Conservation (phyloP, 2,888 invertebrate genomes). For the Rhagonycha lutea region DNA sequence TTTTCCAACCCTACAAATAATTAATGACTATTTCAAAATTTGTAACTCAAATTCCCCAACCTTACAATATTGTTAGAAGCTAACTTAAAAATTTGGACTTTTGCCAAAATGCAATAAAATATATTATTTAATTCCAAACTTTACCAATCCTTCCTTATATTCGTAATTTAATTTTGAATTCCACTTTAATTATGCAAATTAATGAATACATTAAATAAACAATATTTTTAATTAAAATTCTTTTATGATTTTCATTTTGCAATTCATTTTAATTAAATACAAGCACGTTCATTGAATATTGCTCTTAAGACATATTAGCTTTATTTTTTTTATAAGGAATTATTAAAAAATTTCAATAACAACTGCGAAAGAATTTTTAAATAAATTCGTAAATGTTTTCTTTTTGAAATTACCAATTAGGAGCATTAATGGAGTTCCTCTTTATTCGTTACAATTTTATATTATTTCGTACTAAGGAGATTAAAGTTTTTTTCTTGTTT, state of each 20-base stretch:
- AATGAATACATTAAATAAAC: background rate
- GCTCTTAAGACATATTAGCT: background rate
- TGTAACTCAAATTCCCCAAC: constrained; percentile 9
- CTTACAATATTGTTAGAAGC: constrained; percentile 1
- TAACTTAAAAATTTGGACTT: constrained; percentile 8
- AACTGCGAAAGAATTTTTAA: background rate
- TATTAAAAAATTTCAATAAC: background rate
- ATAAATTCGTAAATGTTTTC: background rate
- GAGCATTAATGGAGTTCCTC: background rate
- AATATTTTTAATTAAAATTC: background rate
- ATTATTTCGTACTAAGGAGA: background rate
- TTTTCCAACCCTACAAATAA: constrained; percentile 11
- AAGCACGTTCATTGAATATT: background rate
- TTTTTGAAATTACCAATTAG: background rate
- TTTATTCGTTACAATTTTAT: background rate
- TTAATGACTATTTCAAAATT: constrained; percentile 6
- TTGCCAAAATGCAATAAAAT: background rate
- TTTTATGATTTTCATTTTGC: background rate
- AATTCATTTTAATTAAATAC: background rate
- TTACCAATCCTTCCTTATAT: background rate
- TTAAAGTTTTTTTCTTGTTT: background rate
- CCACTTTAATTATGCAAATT: background rate
- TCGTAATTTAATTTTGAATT: background rate
- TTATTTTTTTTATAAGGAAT: background rate
- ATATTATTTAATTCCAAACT: background rate